Conservation (phyloP, 1,140 invertebrate genomes). For the Asbolus verrucosus region DNA sequence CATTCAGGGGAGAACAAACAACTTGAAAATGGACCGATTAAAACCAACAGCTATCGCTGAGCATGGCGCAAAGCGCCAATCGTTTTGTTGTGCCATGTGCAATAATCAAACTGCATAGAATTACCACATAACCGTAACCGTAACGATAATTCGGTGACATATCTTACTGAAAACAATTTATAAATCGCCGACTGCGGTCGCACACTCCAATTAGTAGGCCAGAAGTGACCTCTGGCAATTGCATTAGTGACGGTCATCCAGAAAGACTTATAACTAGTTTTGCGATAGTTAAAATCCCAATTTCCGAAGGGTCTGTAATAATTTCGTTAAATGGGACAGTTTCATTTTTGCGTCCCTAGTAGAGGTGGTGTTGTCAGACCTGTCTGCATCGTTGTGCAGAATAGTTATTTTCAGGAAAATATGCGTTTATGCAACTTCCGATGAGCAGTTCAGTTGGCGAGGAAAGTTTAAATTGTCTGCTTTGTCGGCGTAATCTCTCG, state of each 20-base stretch:
- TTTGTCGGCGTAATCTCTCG: too few species aligned
- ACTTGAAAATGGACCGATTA: slow-evolving; percentile 31
- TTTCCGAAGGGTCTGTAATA: slow-evolving; percentile 19
- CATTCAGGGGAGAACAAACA: slow-evolving; percentile 28
- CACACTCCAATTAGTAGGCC: background rate
- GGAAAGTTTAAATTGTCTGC: too few species aligned
- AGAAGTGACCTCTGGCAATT: slow-evolving; percentile 1
- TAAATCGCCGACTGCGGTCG: background rate
- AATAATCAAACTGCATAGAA: slow-evolving; percentile 26
- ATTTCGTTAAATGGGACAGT: background rate
- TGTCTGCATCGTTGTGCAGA: too few species aligned
- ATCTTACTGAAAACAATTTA: slow-evolving; percentile 15
- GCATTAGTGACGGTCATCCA: slow-evolving; percentile 1
- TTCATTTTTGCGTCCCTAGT: too few species aligned
- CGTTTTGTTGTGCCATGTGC: slow-evolving; percentile 25
- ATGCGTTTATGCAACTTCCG: too few species aligned
- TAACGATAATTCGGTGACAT: slow-evolving; percentile 8
- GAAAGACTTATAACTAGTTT: slow-evolving; percentile 39
- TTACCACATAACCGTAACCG: slow-evolving; percentile 11
- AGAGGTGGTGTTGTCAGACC: too few species aligned
- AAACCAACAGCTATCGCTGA: slow-evolving; percentile 14
- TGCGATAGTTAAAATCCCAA: slow-evolving; percentile 12
- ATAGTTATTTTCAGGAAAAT: too few species aligned
- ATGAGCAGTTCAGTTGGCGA: too few species aligned
- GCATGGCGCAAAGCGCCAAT: background rate